Base-by-base conservation (phyloP, 2,113 vertebrate genomes). In the Megaceryle torquata region DNA sequence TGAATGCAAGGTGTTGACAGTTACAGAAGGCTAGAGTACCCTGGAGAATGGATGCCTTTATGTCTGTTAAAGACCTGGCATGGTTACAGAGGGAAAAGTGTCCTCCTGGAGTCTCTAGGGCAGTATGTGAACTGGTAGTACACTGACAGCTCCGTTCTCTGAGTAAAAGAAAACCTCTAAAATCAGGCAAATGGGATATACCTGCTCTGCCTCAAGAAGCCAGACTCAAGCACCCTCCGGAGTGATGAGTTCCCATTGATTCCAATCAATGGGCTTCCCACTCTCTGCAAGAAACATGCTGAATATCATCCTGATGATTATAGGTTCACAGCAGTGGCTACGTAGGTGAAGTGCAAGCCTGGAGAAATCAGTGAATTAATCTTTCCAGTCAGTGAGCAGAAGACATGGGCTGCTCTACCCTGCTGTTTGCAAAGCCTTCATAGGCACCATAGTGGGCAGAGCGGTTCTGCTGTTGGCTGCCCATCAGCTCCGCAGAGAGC, bases 311-410 rank as follows among this genome's bases (percentile, higher is more conserved):
- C 64, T 50, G 31, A 31, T 6, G 11, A 57, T 53, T 91, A 86
- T 48, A 69, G 13, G n/a, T 64, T 50, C 10, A 2, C 53, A 80
- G 72, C 72, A 64, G 82, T 48, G 53, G 24, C 53, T 92, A 41
- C 63, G 50, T 74, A 61, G 72, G 78, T 74, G 21, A 93, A 89
- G 33, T 26, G 57, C 16, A 74, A 90, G 67, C 88, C 80, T 64
- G 59, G 54, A 86, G 88, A 85, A 70, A 76, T 89, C 19, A 83
- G 78, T 60, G 92, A 93, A 88, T 83, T 86, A 88, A 91, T 94
- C 81, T 63, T 96, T 95, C 72, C 86, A 91, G 89, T 48, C 69
- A 82, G 54, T 56, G 78, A 76, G 74, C 86, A 90, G 91, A 69
- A 95, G 87, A 44, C 72, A 20, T 2, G 60, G 65, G 48, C 51